Evolutionary conservation across 2,113 vertebrate genomes (phyloP).

Genomic region (Odontesthes bonariensis): DNA sequence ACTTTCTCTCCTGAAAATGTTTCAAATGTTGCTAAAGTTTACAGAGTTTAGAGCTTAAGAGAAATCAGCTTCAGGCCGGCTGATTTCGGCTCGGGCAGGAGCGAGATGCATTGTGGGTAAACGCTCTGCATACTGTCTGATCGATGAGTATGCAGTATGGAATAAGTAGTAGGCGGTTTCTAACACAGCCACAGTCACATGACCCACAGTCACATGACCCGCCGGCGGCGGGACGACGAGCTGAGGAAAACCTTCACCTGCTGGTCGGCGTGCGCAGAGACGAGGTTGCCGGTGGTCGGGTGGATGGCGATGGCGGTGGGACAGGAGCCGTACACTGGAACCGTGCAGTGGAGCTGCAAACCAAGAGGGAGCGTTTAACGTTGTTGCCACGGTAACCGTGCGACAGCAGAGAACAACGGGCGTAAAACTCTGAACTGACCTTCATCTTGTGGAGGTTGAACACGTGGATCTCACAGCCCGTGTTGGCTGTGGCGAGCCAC

Average conservation of each 20-base stretch:
- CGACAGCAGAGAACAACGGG: too few relatives aligned
- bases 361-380: neutral
- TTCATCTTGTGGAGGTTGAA: slow-evolving; percentile 86
- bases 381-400: too few relatives aligned
- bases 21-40: too few relatives aligned
- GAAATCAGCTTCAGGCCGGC: too few relatives aligned
- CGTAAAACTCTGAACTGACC: slow-evolving; percentile 81
- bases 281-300: slow-evolving; percentile 86
- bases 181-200: neutral
- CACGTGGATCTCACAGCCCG: slow-evolving; percentile 84
- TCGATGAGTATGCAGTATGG: too few relatives aligned
- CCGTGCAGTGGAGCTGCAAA: slow-evolving; percentile 86
- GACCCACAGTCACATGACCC: neutral
- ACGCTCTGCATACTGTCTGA: too few relatives aligned
- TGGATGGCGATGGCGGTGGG: slow-evolving; percentile 90
- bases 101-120: too few relatives aligned
- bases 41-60: too few relatives aligned
- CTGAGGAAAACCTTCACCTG: slow-evolving; percentile 82
- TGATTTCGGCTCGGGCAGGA: too few relatives aligned
- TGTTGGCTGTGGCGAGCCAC: slow-evolving; percentile 88
- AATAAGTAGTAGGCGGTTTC: too few relatives aligned
- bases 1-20: too few relatives aligned
- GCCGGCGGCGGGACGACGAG: neutral
- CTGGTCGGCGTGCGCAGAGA: slow-evolving; percentile 90
- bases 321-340: slow-evolving; percentile 88